Base-by-base conservation (phyloP, 2,797 vertebrate genomes). In the Halcyon smyrnensis region DNA sequence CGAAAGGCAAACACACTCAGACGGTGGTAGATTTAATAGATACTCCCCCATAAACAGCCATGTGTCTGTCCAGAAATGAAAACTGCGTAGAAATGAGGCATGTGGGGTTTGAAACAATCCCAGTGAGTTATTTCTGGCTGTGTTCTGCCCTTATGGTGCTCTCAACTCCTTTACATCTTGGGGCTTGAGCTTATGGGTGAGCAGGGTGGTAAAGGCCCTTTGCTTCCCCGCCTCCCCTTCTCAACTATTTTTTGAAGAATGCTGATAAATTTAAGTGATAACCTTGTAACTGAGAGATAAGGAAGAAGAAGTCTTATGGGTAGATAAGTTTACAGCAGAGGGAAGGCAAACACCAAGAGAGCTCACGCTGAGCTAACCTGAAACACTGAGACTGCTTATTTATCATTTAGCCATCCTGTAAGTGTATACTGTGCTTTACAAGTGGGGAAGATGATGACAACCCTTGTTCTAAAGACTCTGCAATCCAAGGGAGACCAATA, bases 261-360 rank as follows among this genome's bases (percentile, higher is more conserved):
- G 48, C 32, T 81, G 90, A 93, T 96, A 84, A 87, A 90, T 71
- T 46, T 48, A 85, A 63, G 25, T 28, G 71, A 89, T 89, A 81
- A 77, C 45, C 74, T 93, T 89, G 59, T 85, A 92, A 68, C 36
- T 51, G 43, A 75, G 81, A 94, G 94, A 91, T 92, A 88, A 93
- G 12, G 65, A 90, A 91, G 77, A 84, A 92, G 70, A 85, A 57
- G 70, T 68, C 68, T 54, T 82, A 36, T 1, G 17, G 34, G 32
- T 57, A 39, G 57, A 63, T 75, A 63, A 75, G 67, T 89, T 83
- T 87, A 68, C 20, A 50, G n/a, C 5, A 6, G 39, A 54, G 77
- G 37, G 59, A 94, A 83, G 46, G 62, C 71, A 87, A 89, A 93
- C 36, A 91, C 13, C 3, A 17, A 57, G 15, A 18, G 50, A 64